A percentile compares a stretch with the other conserved stretches of the same genome.
phyloP scores from a whole-genome alignment of 2,113 vertebrate genomes.

The Astur gentilis region DNA sequence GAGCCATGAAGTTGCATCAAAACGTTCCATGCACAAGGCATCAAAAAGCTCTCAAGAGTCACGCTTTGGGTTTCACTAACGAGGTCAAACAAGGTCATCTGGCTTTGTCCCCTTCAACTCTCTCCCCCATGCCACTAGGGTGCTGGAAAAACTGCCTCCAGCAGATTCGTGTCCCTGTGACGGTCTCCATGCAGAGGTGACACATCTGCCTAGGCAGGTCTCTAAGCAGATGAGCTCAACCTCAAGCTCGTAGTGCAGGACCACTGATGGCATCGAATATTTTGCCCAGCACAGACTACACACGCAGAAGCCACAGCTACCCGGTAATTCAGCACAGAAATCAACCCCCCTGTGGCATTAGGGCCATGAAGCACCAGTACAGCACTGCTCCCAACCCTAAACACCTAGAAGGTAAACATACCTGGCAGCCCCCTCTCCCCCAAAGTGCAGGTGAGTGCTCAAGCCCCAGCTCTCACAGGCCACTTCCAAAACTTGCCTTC shows the following conservation, averaged over 20 bases:
- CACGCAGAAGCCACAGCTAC: rapidly evolving
- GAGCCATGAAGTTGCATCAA: background rate
- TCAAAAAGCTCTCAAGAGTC: background rate
- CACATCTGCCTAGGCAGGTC: background rate
- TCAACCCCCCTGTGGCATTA: background rate
- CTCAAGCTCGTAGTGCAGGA: background rate
- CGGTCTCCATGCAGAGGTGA: background rate
- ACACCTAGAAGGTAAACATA: background rate
- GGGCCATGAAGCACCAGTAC: background rate
- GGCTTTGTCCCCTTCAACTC: background rate
- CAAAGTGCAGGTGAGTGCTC: background rate
- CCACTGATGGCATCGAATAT: background rate
- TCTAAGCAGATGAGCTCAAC: background rate
- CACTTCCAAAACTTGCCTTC: background rate
- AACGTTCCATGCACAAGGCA: rapidly evolving
- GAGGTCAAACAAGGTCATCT: background rate
- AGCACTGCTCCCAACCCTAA: background rate
- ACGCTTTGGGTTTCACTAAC: background rate
- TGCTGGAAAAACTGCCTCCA: background rate
- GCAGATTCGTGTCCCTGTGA: background rate
- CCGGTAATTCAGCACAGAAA: background rate
- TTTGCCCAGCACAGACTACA: background rate
- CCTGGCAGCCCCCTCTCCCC: background rate
- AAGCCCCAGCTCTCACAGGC: background rate
- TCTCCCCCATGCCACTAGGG: background rate